phyloP scores from a whole-genome alignment of 2,797 vertebrate species.

The Poecile montanus region DNA sequence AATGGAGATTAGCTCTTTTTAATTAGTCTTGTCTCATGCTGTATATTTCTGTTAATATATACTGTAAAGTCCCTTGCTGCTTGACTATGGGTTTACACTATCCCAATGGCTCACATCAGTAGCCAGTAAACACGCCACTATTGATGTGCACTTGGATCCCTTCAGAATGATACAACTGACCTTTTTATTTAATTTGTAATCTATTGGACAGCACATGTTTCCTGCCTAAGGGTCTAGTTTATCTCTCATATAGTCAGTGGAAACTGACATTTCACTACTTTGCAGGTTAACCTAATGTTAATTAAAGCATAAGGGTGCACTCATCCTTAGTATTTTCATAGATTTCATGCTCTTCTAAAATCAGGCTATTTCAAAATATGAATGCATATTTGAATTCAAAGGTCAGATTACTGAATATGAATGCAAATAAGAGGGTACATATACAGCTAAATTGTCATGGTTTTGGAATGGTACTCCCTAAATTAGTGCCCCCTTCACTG shows the following conservation, averaged over 20 bases:
- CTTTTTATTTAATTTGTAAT: constrained; percentile 8
- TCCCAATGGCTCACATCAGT: background rate
- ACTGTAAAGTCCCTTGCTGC: background rate
- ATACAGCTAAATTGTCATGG: background rate
- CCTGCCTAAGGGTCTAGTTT: background rate
- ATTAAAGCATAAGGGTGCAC: constrained; percentile 38
- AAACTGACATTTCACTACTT: constrained; percentile 40
- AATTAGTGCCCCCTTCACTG: background rate
- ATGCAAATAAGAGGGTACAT: background rate
- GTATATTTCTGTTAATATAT: background rate
- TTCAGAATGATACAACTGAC: background rate
- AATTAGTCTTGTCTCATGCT: background rate
- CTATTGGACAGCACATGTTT: background rate
- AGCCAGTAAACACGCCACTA: background rate
- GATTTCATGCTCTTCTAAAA: constrained; percentile 33
- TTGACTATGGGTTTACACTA: background rate
- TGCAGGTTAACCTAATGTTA: background rate
- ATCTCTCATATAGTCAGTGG: background rate
- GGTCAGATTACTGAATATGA: constrained; percentile 21
- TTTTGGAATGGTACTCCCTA: background rate
- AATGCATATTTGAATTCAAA: constrained; percentile 53
- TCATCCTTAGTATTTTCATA: constrained; percentile 34
- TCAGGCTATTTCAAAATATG: constrained; percentile 26
- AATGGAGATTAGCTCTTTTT: background rate
- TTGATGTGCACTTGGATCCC: background rate